These are phyloP conservation scores for Drosophila formosana DNA, from an alignment of 2,888 invertebrate genomes.

Conservation along the genomic window DNA sequence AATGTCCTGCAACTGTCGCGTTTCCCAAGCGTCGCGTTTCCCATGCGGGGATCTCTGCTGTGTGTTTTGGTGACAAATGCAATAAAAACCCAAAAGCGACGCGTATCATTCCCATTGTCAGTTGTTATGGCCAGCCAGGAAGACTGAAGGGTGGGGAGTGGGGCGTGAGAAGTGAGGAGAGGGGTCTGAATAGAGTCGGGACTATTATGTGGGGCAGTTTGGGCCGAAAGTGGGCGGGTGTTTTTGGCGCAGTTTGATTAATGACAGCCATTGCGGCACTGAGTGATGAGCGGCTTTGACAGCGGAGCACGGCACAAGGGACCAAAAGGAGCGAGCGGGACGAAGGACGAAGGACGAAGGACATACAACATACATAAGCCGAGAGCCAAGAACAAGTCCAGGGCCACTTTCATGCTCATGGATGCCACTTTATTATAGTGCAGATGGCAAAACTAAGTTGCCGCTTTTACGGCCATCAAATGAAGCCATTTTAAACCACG, in stretches of 20 bases:
- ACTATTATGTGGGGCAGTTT: background rate
- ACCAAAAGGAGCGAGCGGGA: background rate
- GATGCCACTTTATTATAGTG: constrained; percentile 59
- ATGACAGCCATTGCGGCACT: constrained; percentile 69
- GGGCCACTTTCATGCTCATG: constrained; percentile 50
- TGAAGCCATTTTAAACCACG: constrained; percentile 48
- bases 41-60: constrained; percentile 39
- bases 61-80: constrained; percentile 68
- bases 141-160: background rate
- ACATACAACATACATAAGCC: background rate
- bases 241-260: constrained; percentile 72
- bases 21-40: constrained; percentile 52
- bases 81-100: constrained; percentile 68
- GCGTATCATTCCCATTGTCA: constrained; percentile 55
- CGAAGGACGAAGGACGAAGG: constrained; percentile 6
- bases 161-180: background rate
- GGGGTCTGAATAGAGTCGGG: background rate
- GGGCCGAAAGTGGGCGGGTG: constrained; percentile 39
- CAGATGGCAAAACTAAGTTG: constrained; percentile 48
- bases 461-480: constrained; percentile 39
- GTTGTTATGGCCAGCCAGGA: constrained; percentile 7
- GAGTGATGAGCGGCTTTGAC: constrained; percentile 66
- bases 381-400: constrained; percentile 19
- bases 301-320: constrained; percentile 41
- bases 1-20: constrained; percentile 41